phyloP scores from a whole-genome alignment of 2,888 invertebrate species.

The Drosophila birchii region DNA sequence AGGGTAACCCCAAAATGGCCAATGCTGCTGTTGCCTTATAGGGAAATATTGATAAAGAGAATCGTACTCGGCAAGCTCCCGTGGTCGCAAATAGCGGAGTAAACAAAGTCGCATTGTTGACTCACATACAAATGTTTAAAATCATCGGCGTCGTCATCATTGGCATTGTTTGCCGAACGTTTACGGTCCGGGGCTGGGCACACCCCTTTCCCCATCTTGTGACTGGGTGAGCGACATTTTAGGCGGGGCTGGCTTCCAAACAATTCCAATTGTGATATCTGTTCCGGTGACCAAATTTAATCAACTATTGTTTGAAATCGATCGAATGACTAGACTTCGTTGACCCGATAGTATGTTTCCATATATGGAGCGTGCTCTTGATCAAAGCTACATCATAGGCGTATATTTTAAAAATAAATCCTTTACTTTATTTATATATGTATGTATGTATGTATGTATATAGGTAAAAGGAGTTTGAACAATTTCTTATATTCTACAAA shows the following conservation, averaged over 20 bases:
- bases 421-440: slow-evolving; percentile 31
- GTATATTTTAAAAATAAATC: slow-evolving; percentile 23
- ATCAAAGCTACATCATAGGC: slow-evolving; percentile 4
- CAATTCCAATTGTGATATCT: slow-evolving; percentile 57
- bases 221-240: slow-evolving; percentile 51
- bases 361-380: slow-evolving; percentile 44
- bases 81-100: slow-evolving; percentile 39
- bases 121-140: slow-evolving; percentile 58
- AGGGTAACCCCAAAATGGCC: slow-evolving; percentile 46
- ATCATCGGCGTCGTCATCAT: slow-evolving; percentile 58
- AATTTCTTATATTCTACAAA: slow-evolving; percentile 8
- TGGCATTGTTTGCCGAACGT: slow-evolving; percentile 57
- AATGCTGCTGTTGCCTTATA: slow-evolving; percentile 64
- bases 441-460: background rate
- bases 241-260: slow-evolving; percentile 50
- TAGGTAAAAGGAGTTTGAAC: slow-evolving; percentile 41
- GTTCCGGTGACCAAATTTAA: slow-evolving; percentile 59
- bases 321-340: slow-evolving; percentile 6
- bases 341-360: slow-evolving; percentile 28
- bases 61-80: slow-evolving; percentile 14
- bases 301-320: slow-evolving; percentile 44
- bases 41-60: slow-evolving; percentile 49
- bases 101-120: slow-evolving; percentile 57
- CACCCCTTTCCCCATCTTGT: slow-evolving; percentile 38
- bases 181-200: slow-evolving; percentile 28